Evolutionary conservation across 2,113 vertebrate genomes (phyloP).

Genomic region (Lamprologus tigripictilis): DNA sequence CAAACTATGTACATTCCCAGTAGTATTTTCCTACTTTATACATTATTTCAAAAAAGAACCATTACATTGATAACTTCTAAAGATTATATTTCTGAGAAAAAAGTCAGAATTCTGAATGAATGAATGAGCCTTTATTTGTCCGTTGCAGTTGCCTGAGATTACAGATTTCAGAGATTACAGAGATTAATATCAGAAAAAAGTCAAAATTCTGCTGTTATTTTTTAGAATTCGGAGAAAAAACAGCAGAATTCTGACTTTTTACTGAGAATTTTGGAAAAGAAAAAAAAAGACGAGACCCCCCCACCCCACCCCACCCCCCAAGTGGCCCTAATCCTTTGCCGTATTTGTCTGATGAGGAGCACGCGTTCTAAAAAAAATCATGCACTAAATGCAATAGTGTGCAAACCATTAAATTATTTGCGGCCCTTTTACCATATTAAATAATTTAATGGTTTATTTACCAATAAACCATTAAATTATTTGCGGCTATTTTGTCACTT

Average conservation of each 20-base stretch:
- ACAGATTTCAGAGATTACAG: neutral
- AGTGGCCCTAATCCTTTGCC: neutral
- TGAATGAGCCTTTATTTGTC: neutral
- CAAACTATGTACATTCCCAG: neutral
- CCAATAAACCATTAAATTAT: neutral
- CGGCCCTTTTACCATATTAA: no score
- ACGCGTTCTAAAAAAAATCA: neutral
- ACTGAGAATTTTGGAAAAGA: rapidly evolving
- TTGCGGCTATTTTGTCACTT: no score
- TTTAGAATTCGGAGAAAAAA: no score
- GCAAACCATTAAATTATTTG: neutral
- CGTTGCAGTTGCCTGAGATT: neutral
- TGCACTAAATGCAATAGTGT: neutral
- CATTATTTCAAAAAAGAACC: rapidly evolving
- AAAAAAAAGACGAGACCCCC: neutral
- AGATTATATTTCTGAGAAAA: neutral
- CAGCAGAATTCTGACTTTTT: no score
- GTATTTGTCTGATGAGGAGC: neutral
- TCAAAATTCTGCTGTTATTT: neutral
- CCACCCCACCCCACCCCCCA: no score
- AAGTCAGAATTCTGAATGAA: neutral
- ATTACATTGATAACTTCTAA: neutral
- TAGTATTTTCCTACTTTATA: neutral
- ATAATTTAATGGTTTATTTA: no score
- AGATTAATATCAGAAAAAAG: neutral